Evolutionary conservation across 2,797 vertebrate species (phyloP).

Genomic region (Paratrypauchen microcephalus): DNA sequence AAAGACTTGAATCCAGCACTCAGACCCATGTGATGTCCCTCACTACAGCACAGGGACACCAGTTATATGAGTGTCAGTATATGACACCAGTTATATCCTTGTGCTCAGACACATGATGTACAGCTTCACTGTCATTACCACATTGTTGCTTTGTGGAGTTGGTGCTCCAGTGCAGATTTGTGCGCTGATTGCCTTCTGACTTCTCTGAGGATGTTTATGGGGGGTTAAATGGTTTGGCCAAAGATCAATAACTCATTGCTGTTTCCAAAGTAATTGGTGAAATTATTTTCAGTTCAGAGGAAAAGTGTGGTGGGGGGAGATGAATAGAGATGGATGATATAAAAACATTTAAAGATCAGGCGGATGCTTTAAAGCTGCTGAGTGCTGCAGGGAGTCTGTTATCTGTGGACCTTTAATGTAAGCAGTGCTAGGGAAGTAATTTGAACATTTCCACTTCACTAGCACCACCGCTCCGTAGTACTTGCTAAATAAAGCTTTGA

Average conservation of each 20-base stretch:
- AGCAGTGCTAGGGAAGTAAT: slow-evolving; percentile 14
- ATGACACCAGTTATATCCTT: slow-evolving; percentile 37
- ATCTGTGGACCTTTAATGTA: slow-evolving; percentile 27
- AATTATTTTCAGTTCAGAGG: slow-evolving; percentile 19
- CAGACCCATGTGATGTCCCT: slow-evolving; percentile 1
- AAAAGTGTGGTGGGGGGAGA: slow-evolving; percentile 8
- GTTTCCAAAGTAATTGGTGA: slow-evolving; percentile 24
- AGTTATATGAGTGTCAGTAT: slow-evolving; percentile 44
- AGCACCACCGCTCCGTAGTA: slow-evolving; percentile 1
- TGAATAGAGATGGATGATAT: slow-evolving; percentile 8
- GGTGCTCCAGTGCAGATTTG: neutral
- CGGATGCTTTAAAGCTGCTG: slow-evolving; percentile 3
- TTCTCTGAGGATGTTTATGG: neutral
- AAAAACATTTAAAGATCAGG: slow-evolving; percentile 7
- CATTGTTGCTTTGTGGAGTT: slow-evolving; percentile 10
- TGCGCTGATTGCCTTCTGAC: slow-evolving; percentile 3
- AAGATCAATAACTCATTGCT: slow-evolving; percentile 51
- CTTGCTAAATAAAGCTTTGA: neutral
- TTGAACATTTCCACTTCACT: slow-evolving; percentile 4
- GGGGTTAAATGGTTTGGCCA: slow-evolving; percentile 11
- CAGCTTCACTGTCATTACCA: slow-evolving; percentile 18
- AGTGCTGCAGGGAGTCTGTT: slow-evolving; percentile 7
- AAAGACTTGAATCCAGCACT: slow-evolving; percentile 51
- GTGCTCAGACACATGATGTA: slow-evolving; percentile 37
- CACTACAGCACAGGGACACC: slow-evolving; percentile 13